A percentile compares a stretch with the other conserved stretches of the same genome.
These are phyloP conservation scores for Paramormyrops kingsleyae DNA, from an alignment of 2,113 vertebrate genomes.

Conservation along the genomic window DNA sequence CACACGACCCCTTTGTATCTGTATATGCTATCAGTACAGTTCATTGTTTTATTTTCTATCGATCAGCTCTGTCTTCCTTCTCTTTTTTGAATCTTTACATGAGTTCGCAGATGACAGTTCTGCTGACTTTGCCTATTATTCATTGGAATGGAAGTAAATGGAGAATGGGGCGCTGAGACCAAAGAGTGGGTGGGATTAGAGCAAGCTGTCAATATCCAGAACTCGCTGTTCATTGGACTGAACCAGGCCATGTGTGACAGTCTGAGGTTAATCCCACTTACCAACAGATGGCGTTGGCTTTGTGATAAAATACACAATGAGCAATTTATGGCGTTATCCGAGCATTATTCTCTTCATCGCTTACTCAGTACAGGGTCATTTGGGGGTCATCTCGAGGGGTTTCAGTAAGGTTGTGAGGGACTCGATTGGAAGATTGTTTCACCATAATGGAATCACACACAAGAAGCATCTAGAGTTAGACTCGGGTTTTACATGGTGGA, in stretches of 20 bases:
- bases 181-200: background rate
- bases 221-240: background rate
- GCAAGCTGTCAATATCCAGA: background rate
- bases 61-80: background rate
- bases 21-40: background rate
- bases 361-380: background rate
- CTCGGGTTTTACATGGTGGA: background rate
- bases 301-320: background rate
- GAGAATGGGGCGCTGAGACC: background rate
- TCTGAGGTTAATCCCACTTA: background rate
- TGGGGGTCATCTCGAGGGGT: background rate
- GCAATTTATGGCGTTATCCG: background rate
- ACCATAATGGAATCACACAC: background rate
- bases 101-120: background rate
- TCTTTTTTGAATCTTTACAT: background rate
- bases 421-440: background rate
- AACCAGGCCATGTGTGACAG: background rate
- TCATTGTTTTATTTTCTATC: background rate
- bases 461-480: background rate
- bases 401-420: background rate
- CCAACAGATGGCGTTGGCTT: background rate
- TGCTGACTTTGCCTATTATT: background rate
- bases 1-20: background rate
- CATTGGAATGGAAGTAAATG: background rate
- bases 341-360: background rate